phyloP scores from a whole-genome alignment of 2,113 vertebrate genomes.

The Odocoileus hemionus region DNA sequence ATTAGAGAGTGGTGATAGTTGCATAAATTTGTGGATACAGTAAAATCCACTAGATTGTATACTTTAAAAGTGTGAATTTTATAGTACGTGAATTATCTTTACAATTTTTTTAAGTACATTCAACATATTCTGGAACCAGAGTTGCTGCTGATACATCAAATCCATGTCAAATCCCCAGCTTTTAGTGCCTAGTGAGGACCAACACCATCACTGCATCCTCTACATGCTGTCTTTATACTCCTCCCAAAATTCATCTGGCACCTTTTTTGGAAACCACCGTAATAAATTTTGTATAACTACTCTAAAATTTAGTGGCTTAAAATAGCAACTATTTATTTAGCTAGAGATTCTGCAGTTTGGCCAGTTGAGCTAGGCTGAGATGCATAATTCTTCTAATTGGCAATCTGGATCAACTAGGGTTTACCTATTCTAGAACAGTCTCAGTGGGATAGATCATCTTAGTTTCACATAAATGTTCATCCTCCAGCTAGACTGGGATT shows the following conservation, averaged over 20 bases:
- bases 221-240: background rate
- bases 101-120: background rate
- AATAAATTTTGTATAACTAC: background rate
- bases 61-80: background rate
- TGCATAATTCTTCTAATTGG: background rate
- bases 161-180: background rate
- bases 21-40: background rate
- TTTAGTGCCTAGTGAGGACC: background rate
- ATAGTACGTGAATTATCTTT: background rate
- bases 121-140: background rate
- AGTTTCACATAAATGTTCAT: background rate
- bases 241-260: background rate
- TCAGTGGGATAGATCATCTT: background rate
- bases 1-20: background rate
- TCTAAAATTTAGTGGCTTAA: background rate
- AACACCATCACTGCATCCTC: background rate
- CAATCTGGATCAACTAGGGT: background rate
- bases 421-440: background rate
- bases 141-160: background rate
- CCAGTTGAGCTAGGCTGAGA: background rate
- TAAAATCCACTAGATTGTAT: background rate
- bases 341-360: background rate
- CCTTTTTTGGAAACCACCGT: background rate
- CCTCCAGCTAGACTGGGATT: background rate
- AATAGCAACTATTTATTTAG: background rate